These are phyloP conservation scores for Macropus fuliginosus DNA, from an alignment of 2,797 vertebrate genomes.

Conservation along the genomic window DNA sequence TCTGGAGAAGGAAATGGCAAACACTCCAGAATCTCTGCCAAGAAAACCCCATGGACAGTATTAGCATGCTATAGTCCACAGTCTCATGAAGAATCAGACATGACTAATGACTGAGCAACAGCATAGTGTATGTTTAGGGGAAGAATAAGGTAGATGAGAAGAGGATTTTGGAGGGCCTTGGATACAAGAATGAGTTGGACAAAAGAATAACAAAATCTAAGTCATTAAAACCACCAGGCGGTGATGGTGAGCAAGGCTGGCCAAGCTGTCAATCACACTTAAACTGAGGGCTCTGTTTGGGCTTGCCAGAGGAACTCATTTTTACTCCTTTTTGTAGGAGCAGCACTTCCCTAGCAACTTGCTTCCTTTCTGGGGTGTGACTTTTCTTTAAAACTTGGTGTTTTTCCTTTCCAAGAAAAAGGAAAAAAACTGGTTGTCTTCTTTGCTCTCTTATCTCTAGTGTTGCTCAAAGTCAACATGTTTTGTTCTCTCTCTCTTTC, in stretches of 20 bases:
- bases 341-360: neutral
- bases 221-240: neutral
- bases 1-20: neutral
- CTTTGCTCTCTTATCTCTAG: neutral
- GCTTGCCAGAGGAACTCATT: neutral
- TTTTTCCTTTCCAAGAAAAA: neutral
- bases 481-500: neutral
- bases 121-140: neutral
- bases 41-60: neutral
- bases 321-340: neutral
- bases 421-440: neutral
- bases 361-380: neutral
- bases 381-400: neutral
- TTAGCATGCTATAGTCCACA: neutral
- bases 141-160: neutral
- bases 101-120: neutral
- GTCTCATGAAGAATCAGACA: neutral
- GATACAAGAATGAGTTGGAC: neutral
- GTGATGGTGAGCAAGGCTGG: neutral
- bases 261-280: neutral
- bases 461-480: neutral
- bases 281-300: neutral
- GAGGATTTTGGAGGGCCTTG: neutral
- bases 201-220: neutral
- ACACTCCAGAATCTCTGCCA: neutral